These are phyloP conservation scores for Zaprionus inermis DNA, from an alignment of 1,140 invertebrate species.

Conservation along the genomic window DNA sequence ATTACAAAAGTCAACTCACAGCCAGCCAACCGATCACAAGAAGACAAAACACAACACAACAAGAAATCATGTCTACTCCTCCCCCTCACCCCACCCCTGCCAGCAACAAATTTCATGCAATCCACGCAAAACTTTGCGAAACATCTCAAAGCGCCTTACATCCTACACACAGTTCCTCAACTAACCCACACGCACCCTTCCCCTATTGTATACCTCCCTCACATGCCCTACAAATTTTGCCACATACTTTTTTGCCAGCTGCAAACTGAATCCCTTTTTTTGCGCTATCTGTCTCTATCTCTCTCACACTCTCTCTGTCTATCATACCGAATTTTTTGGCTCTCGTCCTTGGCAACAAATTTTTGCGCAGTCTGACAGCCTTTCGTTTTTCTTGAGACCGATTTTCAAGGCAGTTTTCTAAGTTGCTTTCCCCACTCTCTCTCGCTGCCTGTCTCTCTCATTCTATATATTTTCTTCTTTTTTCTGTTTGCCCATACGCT, in stretches of 20 bases:
- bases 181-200: conserved; percentile 31
- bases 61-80: conserved; percentile 19
- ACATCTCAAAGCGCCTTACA: conserved; percentile 8
- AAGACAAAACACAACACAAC: conserved; percentile 35
- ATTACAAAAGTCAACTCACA: conserved; percentile 41
- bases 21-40: conserved; percentile 45
- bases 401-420: conserved; percentile 21
- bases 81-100: not conserved
- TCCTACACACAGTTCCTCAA: not conserved
- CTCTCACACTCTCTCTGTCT: conserved; percentile 2
- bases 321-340: conserved; percentile 1
- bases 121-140: conserved; percentile 44
- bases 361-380: conserved; percentile 70
- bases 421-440: not conserved
- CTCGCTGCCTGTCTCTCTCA: not conserved
- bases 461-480: not conserved
- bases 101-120: conserved; percentile 60
- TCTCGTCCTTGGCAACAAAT: conserved; percentile 57
- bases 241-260: conserved; percentile 45
- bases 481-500: conserved; percentile 16
- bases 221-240: conserved; percentile 20
- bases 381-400: conserved; percentile 61
- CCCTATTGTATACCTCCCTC: conserved; percentile 11
- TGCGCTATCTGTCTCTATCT: not conserved
- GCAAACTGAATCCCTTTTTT: conserved; percentile 21